A percentile compares a stretch with the other conserved stretches of the same genome.
These are phyloP conservation scores for Thalassophryne amazonica DNA, from an alignment of 2,797 vertebrate species.

Conservation along the genomic window DNA sequence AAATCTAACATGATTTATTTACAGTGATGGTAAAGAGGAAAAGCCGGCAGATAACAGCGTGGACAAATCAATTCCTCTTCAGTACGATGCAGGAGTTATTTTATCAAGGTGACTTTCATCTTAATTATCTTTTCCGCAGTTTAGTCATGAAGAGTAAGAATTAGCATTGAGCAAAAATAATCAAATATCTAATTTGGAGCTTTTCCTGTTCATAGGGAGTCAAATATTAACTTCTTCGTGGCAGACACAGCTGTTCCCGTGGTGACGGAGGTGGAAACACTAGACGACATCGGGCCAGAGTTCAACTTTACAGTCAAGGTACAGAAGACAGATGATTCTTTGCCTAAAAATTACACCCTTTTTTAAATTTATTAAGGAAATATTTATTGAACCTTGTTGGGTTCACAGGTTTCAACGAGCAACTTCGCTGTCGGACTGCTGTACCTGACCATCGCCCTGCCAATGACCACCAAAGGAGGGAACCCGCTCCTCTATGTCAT, in stretches of 20 bases:
- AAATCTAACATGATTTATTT: constrained; percentile 13
- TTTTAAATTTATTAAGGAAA: neutral
- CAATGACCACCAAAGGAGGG: constrained; percentile 74
- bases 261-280: constrained; percentile 71
- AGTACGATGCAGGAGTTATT: constrained; percentile 85
- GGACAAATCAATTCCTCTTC: constrained; percentile 75
- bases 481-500: constrained; percentile 86
- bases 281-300: constrained; percentile 86
- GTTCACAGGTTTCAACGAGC: constrained; percentile 81
- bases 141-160: neutral
- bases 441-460: constrained; percentile 79
- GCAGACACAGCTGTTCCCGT: constrained; percentile 66
- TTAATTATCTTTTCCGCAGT: neutral
- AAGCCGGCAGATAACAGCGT: constrained; percentile 78
- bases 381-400: neutral
- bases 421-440: constrained; percentile 80
- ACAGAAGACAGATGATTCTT: neutral
- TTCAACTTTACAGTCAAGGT: constrained; percentile 91
- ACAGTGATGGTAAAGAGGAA: constrained; percentile 84
- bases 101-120: constrained; percentile 78
- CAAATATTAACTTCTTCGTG: constrained; percentile 86
- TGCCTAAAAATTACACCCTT: neutral
- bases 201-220: constrained; percentile 66
- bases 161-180: neutral
- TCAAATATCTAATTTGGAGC: neutral